Conservation (phyloP, 1,140 invertebrate species). For the Bradysia coprophila region DNA sequence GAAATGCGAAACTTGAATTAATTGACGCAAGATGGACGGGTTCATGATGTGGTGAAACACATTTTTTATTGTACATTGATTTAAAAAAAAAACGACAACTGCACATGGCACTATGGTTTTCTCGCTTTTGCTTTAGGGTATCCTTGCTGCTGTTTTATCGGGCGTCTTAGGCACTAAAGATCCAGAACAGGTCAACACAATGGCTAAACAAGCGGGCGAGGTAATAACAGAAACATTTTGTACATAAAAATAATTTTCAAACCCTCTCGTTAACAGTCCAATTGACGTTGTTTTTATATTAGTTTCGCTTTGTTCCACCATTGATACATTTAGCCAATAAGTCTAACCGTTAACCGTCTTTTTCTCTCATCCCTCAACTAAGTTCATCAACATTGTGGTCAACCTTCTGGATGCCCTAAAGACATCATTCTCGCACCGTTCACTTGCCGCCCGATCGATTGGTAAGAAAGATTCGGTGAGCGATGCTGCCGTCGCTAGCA, state of each 20-base stretch:
- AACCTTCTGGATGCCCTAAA: constrained; percentile 77
- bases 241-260: no score
- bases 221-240: constrained; percentile 43
- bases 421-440: constrained; percentile 78
- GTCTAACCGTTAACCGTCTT: no score
- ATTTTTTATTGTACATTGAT: neutral
- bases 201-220: constrained; percentile 86
- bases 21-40: no score
- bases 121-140: constrained; percentile 35
- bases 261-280: no score
- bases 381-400: constrained; percentile 83
- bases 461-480: constrained; percentile 70
- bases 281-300: no score
- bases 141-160: constrained; percentile 74
- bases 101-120: neutral
- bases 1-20: no score
- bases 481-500: constrained; percentile 66
- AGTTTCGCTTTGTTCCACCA: no score
- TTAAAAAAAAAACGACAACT: neutral
- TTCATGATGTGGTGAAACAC: neutral
- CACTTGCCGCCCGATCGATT: constrained; percentile 55
- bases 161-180: constrained; percentile 74
- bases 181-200: constrained; percentile 69
- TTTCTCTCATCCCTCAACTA: no score
- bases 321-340: no score